Evolutionary conservation across 2,113 vertebrate genomes (phyloP), one percentile per base, ranked within the genome.

Genomic region (Paracanthobrama guichenoti): DNA sequence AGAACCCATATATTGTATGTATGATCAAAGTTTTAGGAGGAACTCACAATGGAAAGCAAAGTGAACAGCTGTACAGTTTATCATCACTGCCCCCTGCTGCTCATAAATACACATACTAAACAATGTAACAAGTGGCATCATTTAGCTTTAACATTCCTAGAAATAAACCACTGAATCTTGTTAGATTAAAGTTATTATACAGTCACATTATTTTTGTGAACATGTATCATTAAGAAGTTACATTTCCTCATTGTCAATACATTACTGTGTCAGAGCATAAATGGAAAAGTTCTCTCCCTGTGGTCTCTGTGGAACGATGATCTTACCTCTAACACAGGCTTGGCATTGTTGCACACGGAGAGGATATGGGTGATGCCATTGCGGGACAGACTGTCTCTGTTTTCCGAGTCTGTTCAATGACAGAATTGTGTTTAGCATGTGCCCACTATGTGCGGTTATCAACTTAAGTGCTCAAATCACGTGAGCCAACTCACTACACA

Each of bases 311-410:
- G 24, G 69, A 50, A 48, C 7, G 8, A 24, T 53, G 1, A n/a
- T 87, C 92, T 82, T 80, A 96, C 96, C 94, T 96, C 91, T 86
- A 96, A 90, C 76, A 96, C 89, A 0, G 96, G 95, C 53, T 93
- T 93, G 57, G 96, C 95, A 2, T 93, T 91, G 91, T 93, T 94
- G 90, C 96, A 96, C 60, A 97, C 87, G 0, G 96, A 96, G 62
- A 97, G 89, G 89, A 97, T 96, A 90, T 96, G 96, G 0, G 96
- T 97, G 89, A 97, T 94, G 3, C 95, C 93, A 3, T 95, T 94
- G 85, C 90, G 92, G 24, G 87, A 92, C 82, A 97, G 90, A 69
- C 89, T 93, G n/a, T 95, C 92, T 44, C 76, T 91, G 90, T 96
- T 95, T 89, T 97, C 95, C 0, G 96, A 92, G 93, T 97, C 96